Base-by-base conservation (phyloP, 2,888 invertebrate species). In the Catocala fraxini region DNA sequence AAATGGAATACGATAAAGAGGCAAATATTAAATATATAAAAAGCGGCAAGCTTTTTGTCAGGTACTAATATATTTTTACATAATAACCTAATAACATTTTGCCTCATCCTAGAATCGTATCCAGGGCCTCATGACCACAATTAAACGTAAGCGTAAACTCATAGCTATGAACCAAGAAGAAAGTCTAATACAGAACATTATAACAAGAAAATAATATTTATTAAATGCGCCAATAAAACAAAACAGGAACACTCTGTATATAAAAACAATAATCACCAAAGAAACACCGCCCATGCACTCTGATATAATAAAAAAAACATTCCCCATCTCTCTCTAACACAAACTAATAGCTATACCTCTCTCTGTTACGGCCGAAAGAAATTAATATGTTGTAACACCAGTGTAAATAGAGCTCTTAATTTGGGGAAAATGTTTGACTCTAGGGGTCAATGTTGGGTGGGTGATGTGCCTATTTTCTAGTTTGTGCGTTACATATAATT, bases 341-440 rank as follows among this genome's bases (percentile, higher is more conserved):
- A 3, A 33, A 45, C 71, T 89, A 90, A 90, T 89, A 82, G 79
- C 84, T 82, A 72, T 64, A 47, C 11, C 76, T 39, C 5, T 83
- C 85, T 77, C 82, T 47, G 47, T 87, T 82, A 68, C 82, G 62
- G 86, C 73, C 80, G 65, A 76, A 77, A 80, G 79, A 82, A 88
- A 88, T 89, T 90, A 90, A 87, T 89, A 89, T 87, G 84, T 82
- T 81, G 73, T 65, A 64, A 52, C 59, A 57, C 90, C 85, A 85
- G 60, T 76, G 55, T 81, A 71, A 43, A 10, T 59, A 79, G 88
- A 73, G 11, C 87, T 68, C 51, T 59, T 33, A 41, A 64, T 47
- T 45, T 46, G 3, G 15, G 0, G 0, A 4, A 0, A 25, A 1
- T 25, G 11, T n/a, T 56, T 6, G 0, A 0, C 1, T 2, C 0